Base-by-base conservation (phyloP, 2,113 vertebrate species). In the Microtus montanus region DNA sequence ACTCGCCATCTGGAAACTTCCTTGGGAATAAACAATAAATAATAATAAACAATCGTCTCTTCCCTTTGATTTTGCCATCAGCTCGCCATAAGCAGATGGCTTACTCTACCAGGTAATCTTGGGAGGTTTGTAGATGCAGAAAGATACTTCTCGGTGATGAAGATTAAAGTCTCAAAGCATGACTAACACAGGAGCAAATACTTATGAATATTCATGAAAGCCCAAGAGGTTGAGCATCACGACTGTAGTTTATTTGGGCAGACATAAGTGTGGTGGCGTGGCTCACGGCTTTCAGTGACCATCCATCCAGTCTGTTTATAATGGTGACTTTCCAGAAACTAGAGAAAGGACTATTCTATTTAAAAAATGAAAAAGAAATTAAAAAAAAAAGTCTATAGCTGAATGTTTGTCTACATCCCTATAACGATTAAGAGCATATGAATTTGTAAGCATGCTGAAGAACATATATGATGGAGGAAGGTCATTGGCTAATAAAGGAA, bases 1-100 rank as follows among this genome's bases (percentile, higher is more conserved):
- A 63, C 77, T 44, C 38, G 63, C 90, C 44, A 92, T 91, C 70
- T 96, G 80, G 93, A 88, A 92, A 80, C 66, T 54, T 85, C 80
- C 95, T 77, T 19, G 64, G 71, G 66, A 92, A 83, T 33, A 87
- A 89, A 80, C 44, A 64, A 41, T 79, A 63, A 15, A 75, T 35
- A 49, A 47, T 87, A 71, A 15, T 35, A 83, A 61, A 61, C 28
- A 58, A 35, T 79, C 54, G 5, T 35, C 52, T 66, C 75, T 93
- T 26, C 77, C 41, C 44, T 66, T 75, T 89, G 88, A 85, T 89
- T 86, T 89, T 87, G 47, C 82, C 78, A 89, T 63, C 30, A 38
- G 26, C 47, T 24, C 58, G 41, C 84, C 61, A 33, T 87, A 86
- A 94, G 78, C 78, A 95, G 77, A 79, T 14, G 24, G 41, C 68